These are phyloP conservation scores for Phaedon cochleariae DNA, from an alignment of 2,888 invertebrate species.

Conservation along the genomic window DNA sequence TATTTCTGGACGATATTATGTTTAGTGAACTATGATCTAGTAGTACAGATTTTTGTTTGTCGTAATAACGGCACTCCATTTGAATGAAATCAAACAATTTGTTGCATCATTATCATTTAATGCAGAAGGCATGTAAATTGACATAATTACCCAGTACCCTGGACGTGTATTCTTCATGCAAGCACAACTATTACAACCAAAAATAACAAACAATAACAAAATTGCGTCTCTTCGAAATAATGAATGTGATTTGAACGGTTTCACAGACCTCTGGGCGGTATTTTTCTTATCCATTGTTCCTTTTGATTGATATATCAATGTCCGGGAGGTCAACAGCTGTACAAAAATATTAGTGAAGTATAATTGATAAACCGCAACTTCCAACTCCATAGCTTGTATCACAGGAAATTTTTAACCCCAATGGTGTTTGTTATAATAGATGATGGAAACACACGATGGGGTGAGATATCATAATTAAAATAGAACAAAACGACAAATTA, in stretches of 20 bases:
- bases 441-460: slow-evolving; percentile 32
- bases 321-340: slow-evolving; percentile 43
- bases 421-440: slow-evolving; percentile 25
- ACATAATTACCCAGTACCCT: not conserved
- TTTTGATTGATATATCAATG: slow-evolving; percentile 48
- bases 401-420: slow-evolving; percentile 34
- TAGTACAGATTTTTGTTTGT: no score
- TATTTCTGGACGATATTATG: no score
- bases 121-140: not conserved
- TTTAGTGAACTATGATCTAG: no score
- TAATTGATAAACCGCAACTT: slow-evolving; percentile 42
- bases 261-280: slow-evolving; percentile 16
- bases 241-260: slow-evolving; percentile 16
- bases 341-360: slow-evolving; percentile 34
- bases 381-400: slow-evolving; percentile 34
- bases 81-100: not conserved
- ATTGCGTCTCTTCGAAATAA: slow-evolving; percentile 2
- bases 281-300: not conserved
- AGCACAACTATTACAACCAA: not conserved
- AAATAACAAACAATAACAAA: not conserved
- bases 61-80: no score
- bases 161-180: not conserved
- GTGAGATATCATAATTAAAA: slow-evolving; percentile 45
- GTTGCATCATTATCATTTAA: not conserved
- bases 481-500: slow-evolving; percentile 45